Evolutionary conservation across 2,797 vertebrate genomes (phyloP), one percentile per base, ranked within the genome.

Genomic region (Sylvilagus floridanus): DNA sequence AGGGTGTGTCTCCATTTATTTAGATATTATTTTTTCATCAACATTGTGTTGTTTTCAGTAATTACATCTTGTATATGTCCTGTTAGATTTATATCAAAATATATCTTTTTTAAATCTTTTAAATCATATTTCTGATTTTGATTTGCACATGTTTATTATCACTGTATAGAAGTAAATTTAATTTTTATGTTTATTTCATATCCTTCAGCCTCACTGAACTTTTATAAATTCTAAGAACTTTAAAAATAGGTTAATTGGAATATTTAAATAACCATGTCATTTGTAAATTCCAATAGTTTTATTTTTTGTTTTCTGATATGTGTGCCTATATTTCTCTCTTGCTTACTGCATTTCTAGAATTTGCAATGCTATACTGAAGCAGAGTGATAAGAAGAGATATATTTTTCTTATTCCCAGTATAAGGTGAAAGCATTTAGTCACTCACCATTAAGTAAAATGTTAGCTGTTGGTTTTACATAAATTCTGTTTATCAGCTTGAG

Each of bases 81-180:
- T 86, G 35, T 73, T 73, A 68, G 10, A 57, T 60, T 35, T 37
- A 68, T 6, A 65, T 7, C 8, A 88, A 88, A 28, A 14, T 88
- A 63, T 54, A 88, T 50, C 24, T 50, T 60, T 84, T 88, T 90
- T 35, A n/a, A 85, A 68, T 17, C 84, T 78, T 57, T 94, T 57
- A 72, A 90, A 85, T 72, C 4, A 35, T 54, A 72, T 72, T 94
- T 76, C 72, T 47, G 90, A 84, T 71, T 84, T 78, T 72, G 17
- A 17, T 85, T 14, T 71, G 12, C 5, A 84, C 32, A 84, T 3
- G 5, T 85, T 84, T 71, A 71, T 90, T 63, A 28, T 24, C 78
- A 65, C 35, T 54, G 63, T 94, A 79, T 66, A 42, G 26, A 93
- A 89, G 84, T 63, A 52, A 76, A 60, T 83, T 52, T 52, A 14